phyloP scores from a whole-genome alignment of 1,140 invertebrate species.

The Chironomus tepperi region DNA sequence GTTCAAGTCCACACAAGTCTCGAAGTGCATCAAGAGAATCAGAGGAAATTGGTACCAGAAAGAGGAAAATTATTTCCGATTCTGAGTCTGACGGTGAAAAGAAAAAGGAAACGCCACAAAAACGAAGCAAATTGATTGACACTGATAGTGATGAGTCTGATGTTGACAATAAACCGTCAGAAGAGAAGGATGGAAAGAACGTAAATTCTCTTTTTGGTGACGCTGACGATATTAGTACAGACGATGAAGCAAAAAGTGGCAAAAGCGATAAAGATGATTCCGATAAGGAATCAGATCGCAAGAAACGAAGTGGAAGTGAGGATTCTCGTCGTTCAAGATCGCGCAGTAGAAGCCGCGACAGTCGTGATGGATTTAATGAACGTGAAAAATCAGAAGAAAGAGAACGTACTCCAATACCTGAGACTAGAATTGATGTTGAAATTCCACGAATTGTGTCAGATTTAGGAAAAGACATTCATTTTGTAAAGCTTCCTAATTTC shows the following conservation, averaged over 20 bases:
- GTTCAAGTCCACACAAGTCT: not conserved
- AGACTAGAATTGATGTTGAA: conserved; percentile 92
- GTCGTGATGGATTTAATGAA: conserved; percentile 41
- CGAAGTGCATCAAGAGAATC: conserved; percentile 31
- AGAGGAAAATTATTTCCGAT: conserved; percentile 39
- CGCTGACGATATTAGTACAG: conserved; percentile 82
- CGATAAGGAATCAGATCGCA: conserved; percentile 34
- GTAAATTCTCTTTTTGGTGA: conserved; percentile 86
- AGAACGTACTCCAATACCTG: conserved; percentile 69
- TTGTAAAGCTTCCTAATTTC: conserved; percentile 91
- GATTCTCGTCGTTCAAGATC: conserved; percentile 37
- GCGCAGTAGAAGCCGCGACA: conserved; percentile 36
- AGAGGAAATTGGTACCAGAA: conserved; percentile 34
- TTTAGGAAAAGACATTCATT: conserved; percentile 84
- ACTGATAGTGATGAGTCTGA: conserved; percentile 39
- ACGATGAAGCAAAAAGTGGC: conserved; percentile 53
- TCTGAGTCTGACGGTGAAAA: conserved; percentile 25
- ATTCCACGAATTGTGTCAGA: conserved; percentile 91
- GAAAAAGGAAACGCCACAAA: conserved; percentile 31
- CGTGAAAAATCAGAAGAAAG: conserved; percentile 58
- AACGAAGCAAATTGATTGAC: conserved; percentile 46
- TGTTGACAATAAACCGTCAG: not conserved
- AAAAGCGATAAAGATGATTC: conserved; percentile 24
- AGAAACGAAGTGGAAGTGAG: conserved; percentile 32
- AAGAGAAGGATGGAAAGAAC: conserved; percentile 44